Evolutionary conservation across 2,113 vertebrate genomes (phyloP).

Genomic region (Columba janthina): DNA sequence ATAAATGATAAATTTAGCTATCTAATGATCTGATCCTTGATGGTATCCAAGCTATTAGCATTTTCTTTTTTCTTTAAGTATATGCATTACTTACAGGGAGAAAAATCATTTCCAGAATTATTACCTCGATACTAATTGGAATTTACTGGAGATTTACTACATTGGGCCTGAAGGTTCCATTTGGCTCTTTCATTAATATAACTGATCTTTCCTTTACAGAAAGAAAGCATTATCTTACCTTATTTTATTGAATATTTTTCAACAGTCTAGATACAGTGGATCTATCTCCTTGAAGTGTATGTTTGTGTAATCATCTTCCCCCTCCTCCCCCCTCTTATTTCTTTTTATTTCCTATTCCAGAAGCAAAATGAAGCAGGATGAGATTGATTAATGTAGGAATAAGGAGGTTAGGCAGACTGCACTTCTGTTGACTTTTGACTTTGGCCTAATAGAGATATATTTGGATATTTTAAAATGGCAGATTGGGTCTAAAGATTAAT

Average conservation of each 20-base stretch:
- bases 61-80: neutral
- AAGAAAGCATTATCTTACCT: conserved; percentile 29
- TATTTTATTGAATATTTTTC: conserved; percentile 14
- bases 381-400: conserved; percentile 51
- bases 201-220: conserved; percentile 18
- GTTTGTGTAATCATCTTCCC: conserved; percentile 37
- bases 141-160: conserved; percentile 43
- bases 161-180: conserved; percentile 32
- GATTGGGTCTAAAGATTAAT: conserved; percentile 36
- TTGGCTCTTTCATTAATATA: conserved; percentile 44
- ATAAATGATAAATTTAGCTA: neutral
- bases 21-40: neutral
- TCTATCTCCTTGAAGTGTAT: conserved; percentile 10
- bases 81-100: neutral
- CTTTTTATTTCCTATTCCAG: conserved; percentile 31
- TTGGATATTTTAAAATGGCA: conserved; percentile 29
- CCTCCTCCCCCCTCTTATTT: neutral
- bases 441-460: conserved; percentile 57
- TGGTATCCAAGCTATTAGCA: neutral
- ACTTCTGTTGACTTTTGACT: conserved; percentile 64
- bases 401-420: conserved; percentile 45
- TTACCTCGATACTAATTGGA: conserved; percentile 26
- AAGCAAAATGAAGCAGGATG: conserved; percentile 10
- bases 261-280: neutral
- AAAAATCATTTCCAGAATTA: conserved; percentile 3